A percentile compares a stretch with the other conserved stretches of the same genome.
These are phyloP conservation scores for Porites divaricata DNA, from an alignment of 92 coral and sea anemone species.

Conservation along the genomic window DNA sequence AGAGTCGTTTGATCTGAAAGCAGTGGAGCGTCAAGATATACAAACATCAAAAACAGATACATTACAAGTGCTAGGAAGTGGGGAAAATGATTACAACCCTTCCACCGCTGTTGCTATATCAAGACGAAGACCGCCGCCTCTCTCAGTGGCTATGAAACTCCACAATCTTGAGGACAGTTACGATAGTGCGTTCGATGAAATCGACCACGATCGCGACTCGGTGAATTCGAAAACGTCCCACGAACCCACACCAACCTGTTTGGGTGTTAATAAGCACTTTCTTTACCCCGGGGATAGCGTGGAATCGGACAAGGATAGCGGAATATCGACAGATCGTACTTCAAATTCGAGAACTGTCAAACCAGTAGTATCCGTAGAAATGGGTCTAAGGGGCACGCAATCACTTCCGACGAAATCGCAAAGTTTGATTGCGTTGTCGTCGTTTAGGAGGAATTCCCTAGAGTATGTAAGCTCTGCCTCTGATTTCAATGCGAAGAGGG, in stretches of 20 bases:
- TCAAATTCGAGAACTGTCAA: slow-evolving; percentile 54
- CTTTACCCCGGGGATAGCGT: slow-evolving; percentile 87
- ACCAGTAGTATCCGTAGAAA: slow-evolving; percentile 48
- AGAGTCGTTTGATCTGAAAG: slow-evolving; percentile 26
- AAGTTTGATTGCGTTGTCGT: slow-evolving; percentile 66
- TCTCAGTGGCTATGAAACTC: slow-evolving; percentile 80
- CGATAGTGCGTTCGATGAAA: slow-evolving; percentile 91
- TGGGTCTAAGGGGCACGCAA: slow-evolving; percentile 15
- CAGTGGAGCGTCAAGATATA: slow-evolving; percentile 47
- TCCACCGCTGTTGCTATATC: slow-evolving; percentile 28
- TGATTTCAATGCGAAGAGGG: slow-evolving; percentile 11
- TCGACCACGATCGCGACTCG: slow-evolving; percentile 64
- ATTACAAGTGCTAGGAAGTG: slow-evolving; percentile 51
- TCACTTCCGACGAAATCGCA: slow-evolving; percentile 47
- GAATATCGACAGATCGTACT: slow-evolving; percentile 82
- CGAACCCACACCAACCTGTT: slow-evolving; percentile 62
- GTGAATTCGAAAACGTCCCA: slow-evolving; percentile 50
- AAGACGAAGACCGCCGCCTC: slow-evolving; percentile 72
- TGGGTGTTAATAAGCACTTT: slow-evolving; percentile 19
- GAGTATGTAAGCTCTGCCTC: slow-evolving; percentile 9
- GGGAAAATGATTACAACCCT: slow-evolving; percentile 30
- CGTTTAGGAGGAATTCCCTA: slow-evolving; percentile 37
- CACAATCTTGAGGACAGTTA: slow-evolving; percentile 82
- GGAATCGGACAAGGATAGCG: slow-evolving; percentile 93
- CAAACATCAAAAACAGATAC: slow-evolving; percentile 44